Evolutionary conservation across 2,797 vertebrate species (phyloP).

Genomic region (Vipera ursinii): DNA sequence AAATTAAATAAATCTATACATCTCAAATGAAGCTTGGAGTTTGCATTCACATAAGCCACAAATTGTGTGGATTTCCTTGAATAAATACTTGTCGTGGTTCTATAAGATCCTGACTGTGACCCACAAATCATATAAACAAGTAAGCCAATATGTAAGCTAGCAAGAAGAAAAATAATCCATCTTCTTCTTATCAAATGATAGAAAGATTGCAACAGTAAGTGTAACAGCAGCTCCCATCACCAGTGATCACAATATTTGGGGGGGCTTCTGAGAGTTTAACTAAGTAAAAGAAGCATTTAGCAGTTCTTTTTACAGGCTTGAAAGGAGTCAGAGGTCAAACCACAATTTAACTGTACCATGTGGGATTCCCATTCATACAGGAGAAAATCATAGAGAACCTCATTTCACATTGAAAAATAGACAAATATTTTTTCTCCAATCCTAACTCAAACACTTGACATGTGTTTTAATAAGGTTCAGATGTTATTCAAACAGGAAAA

Average conservation of each 20-base stretch:
- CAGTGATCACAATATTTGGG: conserved; percentile 18
- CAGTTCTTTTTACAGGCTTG: conserved; percentile 47
- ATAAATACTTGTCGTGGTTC: conserved; percentile 39
- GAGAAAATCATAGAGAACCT: conserved; percentile 36
- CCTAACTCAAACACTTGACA: conserved; percentile 32
- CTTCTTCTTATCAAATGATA: not conserved
- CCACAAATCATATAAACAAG: not conserved
- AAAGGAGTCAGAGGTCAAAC: conserved; percentile 46
- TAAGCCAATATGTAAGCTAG: conserved; percentile 37
- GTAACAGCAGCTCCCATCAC: not conserved
- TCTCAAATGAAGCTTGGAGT: not conserved
- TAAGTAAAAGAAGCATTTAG: conserved; percentile 44
- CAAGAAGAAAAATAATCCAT: conserved; percentile 8
- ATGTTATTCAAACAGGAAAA: conserved; percentile 41
- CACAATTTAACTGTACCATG: conserved; percentile 27
- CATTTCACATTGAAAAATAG: conserved; percentile 30
- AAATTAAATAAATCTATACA: not conserved
- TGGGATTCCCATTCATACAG: conserved; percentile 31
- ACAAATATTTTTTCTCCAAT: conserved; percentile 41
- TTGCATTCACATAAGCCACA: conserved; percentile 18
- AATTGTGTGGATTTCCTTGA: conserved; percentile 38
- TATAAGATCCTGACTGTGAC: not conserved
- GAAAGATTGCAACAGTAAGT: not conserved
- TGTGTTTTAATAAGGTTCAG: conserved; percentile 6
- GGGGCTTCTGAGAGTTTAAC: conserved; percentile 39